Conservation (phyloP, 2,888 invertebrate genomes). For the Morpho achilles region DNA sequence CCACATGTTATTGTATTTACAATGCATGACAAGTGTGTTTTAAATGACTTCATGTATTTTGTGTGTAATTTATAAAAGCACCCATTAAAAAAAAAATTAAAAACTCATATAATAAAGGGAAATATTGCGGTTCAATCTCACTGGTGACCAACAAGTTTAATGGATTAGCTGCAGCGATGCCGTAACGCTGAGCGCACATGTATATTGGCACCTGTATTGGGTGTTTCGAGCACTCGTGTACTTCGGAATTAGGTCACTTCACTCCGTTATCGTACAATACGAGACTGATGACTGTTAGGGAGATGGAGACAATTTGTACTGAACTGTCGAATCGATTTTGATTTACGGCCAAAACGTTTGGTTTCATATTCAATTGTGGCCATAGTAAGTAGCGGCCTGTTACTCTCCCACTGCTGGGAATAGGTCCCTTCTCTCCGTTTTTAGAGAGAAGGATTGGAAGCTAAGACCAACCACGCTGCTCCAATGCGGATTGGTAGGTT, state of each 20-base stretch:
- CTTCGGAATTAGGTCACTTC: slow-evolving; percentile 15
- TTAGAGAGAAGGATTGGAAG: too few species aligned
- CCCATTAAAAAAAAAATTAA: too few species aligned
- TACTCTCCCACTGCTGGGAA: too few species aligned
- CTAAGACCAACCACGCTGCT: too few species aligned
- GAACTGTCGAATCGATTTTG: background rate
- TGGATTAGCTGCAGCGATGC: slow-evolving; percentile 18
- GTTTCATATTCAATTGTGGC: background rate
- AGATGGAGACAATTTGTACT: background rate
- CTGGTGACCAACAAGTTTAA: slow-evolving; percentile 20
- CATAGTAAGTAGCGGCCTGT: too few species aligned
- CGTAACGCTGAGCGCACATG: slow-evolving; percentile 11
- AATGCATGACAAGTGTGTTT: too few species aligned
- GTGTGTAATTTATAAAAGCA: too few species aligned
- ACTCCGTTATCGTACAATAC: slow-evolving; percentile 19
- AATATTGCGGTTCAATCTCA: slow-evolving; percentile 15
- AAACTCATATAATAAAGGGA: background rate
- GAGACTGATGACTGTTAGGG: slow-evolving; percentile 10
- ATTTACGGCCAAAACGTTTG: background rate
- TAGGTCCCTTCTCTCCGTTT: too few species aligned
- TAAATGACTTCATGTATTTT: too few species aligned
- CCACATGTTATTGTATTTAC: too few species aligned
- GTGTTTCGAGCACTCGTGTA: slow-evolving; percentile 5
- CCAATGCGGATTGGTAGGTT: too few species aligned
- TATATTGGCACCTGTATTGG: slow-evolving; percentile 8